phyloP scores from a whole-genome alignment of 2,888 invertebrate genomes.

The Pyrocoelia pectoralis region DNA sequence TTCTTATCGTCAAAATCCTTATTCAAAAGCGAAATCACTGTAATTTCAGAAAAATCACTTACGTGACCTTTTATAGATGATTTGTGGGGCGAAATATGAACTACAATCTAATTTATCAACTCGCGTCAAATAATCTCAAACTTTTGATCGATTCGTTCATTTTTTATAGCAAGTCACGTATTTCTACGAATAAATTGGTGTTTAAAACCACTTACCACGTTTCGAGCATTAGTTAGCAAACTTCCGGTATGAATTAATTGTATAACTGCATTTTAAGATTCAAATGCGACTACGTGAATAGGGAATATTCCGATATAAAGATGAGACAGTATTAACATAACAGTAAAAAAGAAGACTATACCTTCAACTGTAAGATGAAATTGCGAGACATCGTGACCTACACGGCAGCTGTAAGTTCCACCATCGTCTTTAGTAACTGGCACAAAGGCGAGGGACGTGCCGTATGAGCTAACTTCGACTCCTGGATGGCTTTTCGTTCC shows the following conservation, averaged over 20 bases:
- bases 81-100: background rate
- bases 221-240: no score
- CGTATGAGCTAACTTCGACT: conserved; percentile 46
- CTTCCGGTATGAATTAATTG: no score
- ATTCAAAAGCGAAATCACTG: background rate
- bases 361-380: conserved; percentile 50
- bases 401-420: conserved; percentile 67
- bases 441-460: conserved; percentile 56
- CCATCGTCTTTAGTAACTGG: conserved; percentile 64
- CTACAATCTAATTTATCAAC: conserved; percentile 4
- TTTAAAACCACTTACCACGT: no score
- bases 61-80: conserved; percentile 4
- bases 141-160: background rate
- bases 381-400: conserved; percentile 56
- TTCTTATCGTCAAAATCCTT: background rate
- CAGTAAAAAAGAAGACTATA: no score
- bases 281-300: no score
- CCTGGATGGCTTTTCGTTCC: conserved; percentile 46
- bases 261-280: no score
- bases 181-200: no score
- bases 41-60: background rate
- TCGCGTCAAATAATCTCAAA: background rate
- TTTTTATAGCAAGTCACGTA: background rate
- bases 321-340: no score
- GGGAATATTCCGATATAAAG: no score